Conservation (phyloP, 2,113 vertebrate genomes). For the Sinocyclocheilus anophthalmus region DNA sequence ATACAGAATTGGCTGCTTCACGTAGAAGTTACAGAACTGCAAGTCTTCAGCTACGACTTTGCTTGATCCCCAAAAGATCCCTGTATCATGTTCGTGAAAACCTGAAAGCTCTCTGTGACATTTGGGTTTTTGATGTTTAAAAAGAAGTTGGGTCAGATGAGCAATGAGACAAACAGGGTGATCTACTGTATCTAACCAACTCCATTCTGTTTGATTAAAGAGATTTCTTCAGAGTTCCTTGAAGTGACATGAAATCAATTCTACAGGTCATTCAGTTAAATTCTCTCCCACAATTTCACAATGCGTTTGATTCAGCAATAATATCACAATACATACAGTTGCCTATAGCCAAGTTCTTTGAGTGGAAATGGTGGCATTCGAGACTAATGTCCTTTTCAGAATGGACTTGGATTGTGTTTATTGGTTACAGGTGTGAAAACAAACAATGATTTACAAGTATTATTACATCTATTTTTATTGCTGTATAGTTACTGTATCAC, state of each 20-base stretch:
- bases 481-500: background rate
- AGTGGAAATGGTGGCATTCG: background rate
- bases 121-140: conserved; percentile 24
- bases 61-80: background rate
- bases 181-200: background rate
- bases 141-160: conserved; percentile 1
- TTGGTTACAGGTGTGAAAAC: background rate
- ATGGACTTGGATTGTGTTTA: background rate
- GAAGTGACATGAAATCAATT: background rate
- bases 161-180: background rate
- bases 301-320: background rate
- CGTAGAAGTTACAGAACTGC: background rate
- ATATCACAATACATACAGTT: background rate
- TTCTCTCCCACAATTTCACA: background rate
- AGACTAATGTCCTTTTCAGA: background rate
- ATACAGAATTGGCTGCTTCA: background rate
- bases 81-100: conserved; percentile 25
- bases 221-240: background rate
- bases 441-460: background rate
- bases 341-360: background rate
- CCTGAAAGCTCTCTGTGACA: background rate
- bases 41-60: background rate
- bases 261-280: background rate
- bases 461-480: background rate
- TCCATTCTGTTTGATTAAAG: background rate